Percentiles rank a stretch among this genome's conserved stretches.
Evolutionary conservation across 1,140 invertebrate genomes (phyloP).

Genomic region (Bathynomus jamesi): DNA sequence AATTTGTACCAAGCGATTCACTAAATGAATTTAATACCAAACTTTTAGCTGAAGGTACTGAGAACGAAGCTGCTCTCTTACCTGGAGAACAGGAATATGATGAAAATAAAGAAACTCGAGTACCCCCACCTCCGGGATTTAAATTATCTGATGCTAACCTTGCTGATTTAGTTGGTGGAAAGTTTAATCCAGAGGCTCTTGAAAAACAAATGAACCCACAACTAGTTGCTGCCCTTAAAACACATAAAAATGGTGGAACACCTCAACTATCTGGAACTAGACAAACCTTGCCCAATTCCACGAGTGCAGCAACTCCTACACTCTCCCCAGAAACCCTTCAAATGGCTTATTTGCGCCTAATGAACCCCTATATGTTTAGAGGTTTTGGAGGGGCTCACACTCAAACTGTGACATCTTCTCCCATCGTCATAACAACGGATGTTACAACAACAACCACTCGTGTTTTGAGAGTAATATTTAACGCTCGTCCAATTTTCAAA

Average conservation of each 20-base stretch:
- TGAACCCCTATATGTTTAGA: slow-evolving; percentile 54
- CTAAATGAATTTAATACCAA: slow-evolving; percentile 75
- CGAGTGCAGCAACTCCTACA: slow-evolving; percentile 40
- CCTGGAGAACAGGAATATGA: slow-evolving; percentile 74
- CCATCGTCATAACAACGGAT: slow-evolving; percentile 66
- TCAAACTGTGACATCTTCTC: slow-evolving; percentile 69
- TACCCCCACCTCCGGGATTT: slow-evolving; percentile 40
- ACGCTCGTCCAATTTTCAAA: slow-evolving; percentile 77
- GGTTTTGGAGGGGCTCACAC: slow-evolving; percentile 47
- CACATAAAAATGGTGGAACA: too few species aligned
- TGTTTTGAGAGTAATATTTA: slow-evolving; percentile 74
- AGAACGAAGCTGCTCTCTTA: slow-evolving; percentile 43
- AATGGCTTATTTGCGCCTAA: slow-evolving; percentile 57
- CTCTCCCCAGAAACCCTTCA: slow-evolving; percentile 56
- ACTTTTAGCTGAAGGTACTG: slow-evolving; percentile 41
- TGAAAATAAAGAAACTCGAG: slow-evolving; percentile 56
- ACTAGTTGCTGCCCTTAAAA: slow-evolving; percentile 25
- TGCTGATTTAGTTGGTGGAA: slow-evolving; percentile 44
- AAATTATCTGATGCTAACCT: slow-evolving; percentile 31
- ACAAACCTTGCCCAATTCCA: slow-evolving; percentile 33
- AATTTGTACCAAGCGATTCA: slow-evolving; percentile 75
- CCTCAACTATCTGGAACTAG: slow-evolving; percentile 33
- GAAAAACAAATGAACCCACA: slow-evolving; percentile 27
- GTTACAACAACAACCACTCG: slow-evolving; percentile 71
- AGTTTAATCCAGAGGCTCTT: slow-evolving; percentile 27